Conservation (phyloP, 2,113 vertebrate species). For the Aphelocoma coerulescens region DNA sequence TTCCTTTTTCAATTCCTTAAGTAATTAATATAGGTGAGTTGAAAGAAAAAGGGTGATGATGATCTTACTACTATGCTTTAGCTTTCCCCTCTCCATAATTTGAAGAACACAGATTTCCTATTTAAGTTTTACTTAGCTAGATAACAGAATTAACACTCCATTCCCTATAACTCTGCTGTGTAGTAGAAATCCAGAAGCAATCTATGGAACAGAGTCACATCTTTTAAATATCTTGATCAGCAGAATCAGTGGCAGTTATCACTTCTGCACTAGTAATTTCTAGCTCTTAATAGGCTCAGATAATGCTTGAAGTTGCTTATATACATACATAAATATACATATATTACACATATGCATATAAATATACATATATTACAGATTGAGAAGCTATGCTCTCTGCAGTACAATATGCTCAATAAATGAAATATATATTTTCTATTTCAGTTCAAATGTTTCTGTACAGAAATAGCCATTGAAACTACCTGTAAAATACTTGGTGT, state of each 20-base stretch:
- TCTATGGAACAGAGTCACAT: neutral
- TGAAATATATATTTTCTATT: neutral
- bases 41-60: neutral
- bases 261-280: neutral
- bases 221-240: neutral
- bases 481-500: neutral
- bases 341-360: neutral
- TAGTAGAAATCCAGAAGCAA: neutral
- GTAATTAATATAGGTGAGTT: neutral
- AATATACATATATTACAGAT: neutral
- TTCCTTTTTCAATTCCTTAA: neutral
- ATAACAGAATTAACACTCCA: neutral
- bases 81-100: neutral
- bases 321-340: neutral
- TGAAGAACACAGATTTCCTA: neutral
- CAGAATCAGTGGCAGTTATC: neutral
- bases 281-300: neutral
- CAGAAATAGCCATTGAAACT: neutral
- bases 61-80: neutral
- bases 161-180: neutral
- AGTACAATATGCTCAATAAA: neutral
- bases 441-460: neutral
- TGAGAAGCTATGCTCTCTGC: neutral
- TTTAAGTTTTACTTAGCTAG: neutral
- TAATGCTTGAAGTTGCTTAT: neutral